Evolutionary conservation across 2,113 vertebrate genomes (phyloP).

Genomic region (Cricetomys ansorgei): DNA sequence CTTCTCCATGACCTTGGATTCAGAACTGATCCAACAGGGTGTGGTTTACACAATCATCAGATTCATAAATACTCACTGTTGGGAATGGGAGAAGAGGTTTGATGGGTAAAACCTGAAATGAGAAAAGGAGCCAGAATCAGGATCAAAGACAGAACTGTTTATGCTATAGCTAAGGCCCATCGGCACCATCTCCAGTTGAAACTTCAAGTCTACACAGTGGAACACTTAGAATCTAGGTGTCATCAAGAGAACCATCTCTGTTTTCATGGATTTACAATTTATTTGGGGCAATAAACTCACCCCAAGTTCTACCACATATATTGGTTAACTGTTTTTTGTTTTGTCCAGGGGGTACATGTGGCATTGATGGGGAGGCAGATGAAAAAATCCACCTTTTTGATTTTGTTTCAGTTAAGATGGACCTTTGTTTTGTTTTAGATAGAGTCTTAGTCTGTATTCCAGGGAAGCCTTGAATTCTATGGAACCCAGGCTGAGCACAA

Average conservation of each 20-base stretch:
- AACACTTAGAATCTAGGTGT: not conserved
- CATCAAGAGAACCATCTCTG: not conserved
- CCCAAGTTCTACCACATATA: not conserved
- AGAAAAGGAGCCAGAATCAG: not conserved
- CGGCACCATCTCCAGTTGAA: not conserved
- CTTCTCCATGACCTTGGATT: not conserved
- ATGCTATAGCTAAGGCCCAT: not conserved
- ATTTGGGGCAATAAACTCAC: not conserved
- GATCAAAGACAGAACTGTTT: not conserved
- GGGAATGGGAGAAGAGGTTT: not conserved
- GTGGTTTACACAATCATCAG: not conserved
- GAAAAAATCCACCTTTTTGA: not conserved
- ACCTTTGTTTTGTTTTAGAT: not conserved
- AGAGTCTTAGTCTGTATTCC: not conserved
- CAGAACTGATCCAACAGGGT: not conserved
- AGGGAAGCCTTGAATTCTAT: not conserved
- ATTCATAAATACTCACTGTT: conserved; percentile 60
- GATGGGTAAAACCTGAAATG: conserved; percentile 61
- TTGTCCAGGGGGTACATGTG: too few species aligned
- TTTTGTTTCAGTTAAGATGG: too few species aligned
- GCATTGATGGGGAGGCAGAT: too few species aligned
- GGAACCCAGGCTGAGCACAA: not conserved
- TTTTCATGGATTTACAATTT: not conserved
- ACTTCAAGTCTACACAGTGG: not conserved
- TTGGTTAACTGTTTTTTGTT: not conserved